Evolutionary conservation across 2,113 vertebrate genomes (phyloP).

Genomic region (Ailuropoda melanoleuca): DNA sequence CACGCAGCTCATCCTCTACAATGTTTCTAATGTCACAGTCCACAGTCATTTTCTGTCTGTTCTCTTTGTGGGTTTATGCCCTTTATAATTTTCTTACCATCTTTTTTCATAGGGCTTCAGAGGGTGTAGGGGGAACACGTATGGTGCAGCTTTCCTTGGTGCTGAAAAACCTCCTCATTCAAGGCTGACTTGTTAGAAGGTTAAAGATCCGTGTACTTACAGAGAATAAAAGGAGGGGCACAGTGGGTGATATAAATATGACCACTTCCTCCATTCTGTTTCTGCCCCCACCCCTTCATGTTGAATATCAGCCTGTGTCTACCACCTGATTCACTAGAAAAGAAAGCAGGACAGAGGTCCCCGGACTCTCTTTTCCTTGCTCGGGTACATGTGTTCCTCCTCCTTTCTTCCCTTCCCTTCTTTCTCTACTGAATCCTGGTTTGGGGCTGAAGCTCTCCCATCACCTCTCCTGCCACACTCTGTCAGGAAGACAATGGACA

Average conservation of each 20-base stretch:
- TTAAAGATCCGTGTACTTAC: neutral
- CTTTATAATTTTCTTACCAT: neutral
- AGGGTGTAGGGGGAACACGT: too few relatives aligned
- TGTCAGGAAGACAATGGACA: neutral
- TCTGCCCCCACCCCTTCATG: too few relatives aligned
- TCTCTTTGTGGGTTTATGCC: neutral
- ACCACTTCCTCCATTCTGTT: too few relatives aligned
- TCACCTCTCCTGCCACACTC: neutral
- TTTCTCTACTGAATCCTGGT: neutral
- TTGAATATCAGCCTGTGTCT: neutral
- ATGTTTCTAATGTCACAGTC: neutral
- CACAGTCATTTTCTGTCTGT: neutral
- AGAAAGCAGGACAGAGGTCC: neutral
- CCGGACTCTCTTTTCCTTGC: neutral
- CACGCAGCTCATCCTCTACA: neutral
- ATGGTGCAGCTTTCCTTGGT: neutral
- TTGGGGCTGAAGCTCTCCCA: neutral
- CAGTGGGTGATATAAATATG: neutral
- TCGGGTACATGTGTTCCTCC: neutral
- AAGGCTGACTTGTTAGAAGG: neutral
- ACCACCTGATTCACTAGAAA: neutral
- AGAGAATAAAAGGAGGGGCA: neutral
- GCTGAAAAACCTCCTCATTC: neutral
- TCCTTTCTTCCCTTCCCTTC: neutral
- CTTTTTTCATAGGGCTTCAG: neutral